Evolutionary conservation across 2,888 invertebrate genomes (phyloP), one percentile per base, ranked within the genome.

Genomic region (Pollenia angustigena): DNA sequence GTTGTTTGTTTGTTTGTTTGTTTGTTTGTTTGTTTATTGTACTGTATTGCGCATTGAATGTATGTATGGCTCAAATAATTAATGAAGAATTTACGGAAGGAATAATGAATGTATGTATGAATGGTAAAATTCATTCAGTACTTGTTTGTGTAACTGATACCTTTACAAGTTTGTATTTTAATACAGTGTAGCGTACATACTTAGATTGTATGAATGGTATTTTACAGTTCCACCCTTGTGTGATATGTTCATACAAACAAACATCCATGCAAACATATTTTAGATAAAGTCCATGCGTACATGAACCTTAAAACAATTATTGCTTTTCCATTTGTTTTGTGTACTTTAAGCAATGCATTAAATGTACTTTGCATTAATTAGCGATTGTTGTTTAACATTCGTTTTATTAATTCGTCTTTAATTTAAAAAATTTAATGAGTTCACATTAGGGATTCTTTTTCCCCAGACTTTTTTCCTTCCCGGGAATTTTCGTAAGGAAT

Each of bases 341-440:
- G 14, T 68, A 68, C 46, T 56, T 16, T 54, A 32, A 32, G 46
- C 44, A 81, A 71, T 52, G 46, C 52, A 52, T 71, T 54, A 11
- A 46, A 48, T 14, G 23, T 80, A 71, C 60, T 80, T 80, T 80
- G 52, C 71, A 71, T 80, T 80, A 80, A 80, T 60, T 80, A 52
- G 44, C 44, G 40, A 14, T 62, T 46, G n/a, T 52, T 79, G 32
- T 32, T 75, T 52, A 40, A 23, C 1, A 46, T 50, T 56, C 0
- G 56, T 54, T 66, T 66, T 52, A 42, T n/a, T n/a, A n/a, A n/a
- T 16, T 40, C 1, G 12, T 23, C 16, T 62, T 14, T 68, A 1
- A 2, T 48, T 46, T 68, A 78, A 68, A 68, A 48, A 54, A 66
- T 56, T 68, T 32, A 68, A 48, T 78, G 40, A 54, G 23, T 46